phyloP scores from a whole-genome alignment of 2,888 invertebrate species.

The Neoaliturus tenellus region DNA sequence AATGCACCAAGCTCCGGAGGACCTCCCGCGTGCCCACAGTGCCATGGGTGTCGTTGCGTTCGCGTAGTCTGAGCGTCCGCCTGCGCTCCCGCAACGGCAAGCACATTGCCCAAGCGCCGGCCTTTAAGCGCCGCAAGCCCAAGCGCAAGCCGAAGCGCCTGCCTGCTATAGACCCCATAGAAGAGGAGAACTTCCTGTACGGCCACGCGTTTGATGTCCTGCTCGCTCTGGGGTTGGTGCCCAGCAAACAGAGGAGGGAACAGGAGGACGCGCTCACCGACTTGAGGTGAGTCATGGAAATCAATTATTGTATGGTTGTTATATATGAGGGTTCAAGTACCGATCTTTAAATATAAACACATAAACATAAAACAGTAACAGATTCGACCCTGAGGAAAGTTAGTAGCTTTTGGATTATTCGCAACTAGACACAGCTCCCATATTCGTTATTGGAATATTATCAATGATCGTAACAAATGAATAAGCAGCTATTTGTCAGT shows the following conservation, averaged over 20 bases:
- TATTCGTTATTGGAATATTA: too few relatives aligned
- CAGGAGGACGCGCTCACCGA: slow-evolving; percentile 34
- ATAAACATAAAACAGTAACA: too few relatives aligned
- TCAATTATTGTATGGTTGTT: too few relatives aligned
- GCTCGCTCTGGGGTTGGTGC: slow-evolving; percentile 76
- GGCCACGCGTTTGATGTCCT: slow-evolving; percentile 73
- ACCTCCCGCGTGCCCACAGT: not conserved
- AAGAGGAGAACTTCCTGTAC: slow-evolving; percentile 50
- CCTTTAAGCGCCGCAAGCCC: slow-evolving; percentile 27
- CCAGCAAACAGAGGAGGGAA: slow-evolving; percentile 68
- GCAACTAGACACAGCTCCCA: too few relatives aligned
- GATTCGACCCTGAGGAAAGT: too few relatives aligned
- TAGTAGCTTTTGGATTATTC: too few relatives aligned
- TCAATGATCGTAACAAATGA: too few relatives aligned
- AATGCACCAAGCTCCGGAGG: not conserved
- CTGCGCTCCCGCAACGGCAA: slow-evolving; percentile 10
- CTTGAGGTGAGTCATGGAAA: slow-evolving; percentile 8
- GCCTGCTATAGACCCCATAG: not conserved
- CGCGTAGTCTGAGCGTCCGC: slow-evolving; percentile 7
- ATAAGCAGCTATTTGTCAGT: too few relatives aligned
- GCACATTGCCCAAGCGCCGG: slow-evolving; percentile 18
- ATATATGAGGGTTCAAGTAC: too few relatives aligned
- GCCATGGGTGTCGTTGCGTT: slow-evolving; percentile 38
- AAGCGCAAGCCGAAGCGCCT: slow-evolving; percentile 17
- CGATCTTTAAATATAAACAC: too few relatives aligned